Evolutionary conservation across 2,113 vertebrate genomes (phyloP), one percentile per base, ranked within the genome.

Genomic region (Hydropotes inermis): DNA sequence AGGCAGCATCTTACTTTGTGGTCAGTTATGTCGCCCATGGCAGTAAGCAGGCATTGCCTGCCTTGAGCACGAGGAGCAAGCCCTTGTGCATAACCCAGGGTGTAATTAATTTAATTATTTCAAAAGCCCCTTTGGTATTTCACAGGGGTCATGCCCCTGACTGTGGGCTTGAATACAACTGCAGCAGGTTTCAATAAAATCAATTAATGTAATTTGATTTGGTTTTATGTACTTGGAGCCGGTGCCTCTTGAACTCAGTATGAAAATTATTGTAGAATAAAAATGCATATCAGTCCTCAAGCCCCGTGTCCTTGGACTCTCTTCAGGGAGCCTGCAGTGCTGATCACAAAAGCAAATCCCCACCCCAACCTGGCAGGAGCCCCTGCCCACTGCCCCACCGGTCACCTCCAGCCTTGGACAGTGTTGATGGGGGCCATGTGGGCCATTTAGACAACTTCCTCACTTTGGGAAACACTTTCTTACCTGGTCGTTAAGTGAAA

Each of bases 191-290:
- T 98, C 97, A 98, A 98, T 98, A 98, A 98, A 98, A 97, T 97
- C 98, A 98, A 98, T 98, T 98, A 98, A 98, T 98, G 98, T 98
- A 98, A 98, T 98, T 97, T 98, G 98, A 97, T 98, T 98, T 97
- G 96, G 97, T 98, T 98, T 98, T 97, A 98, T 97, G 97, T 97
- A 98, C 97, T 98, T 97, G 98, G 98, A 97, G 94, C 91, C 52
- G 81, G 94, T 97, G 89, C 97, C 97, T 98, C 97, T 98, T 98
- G 98, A 98, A 98, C 98, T 97, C 91, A 25, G 91, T 97, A 87
- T 97, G 98, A 98, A 98, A 98, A 98, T 98, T 97, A 98, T 85
- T 97, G 93, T 95, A 92, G 96, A 98, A 97, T 98, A 98, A 98
- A 98, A 98, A 98, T 98, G 97, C 94, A 94, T 93, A 96, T 96